Conservation (phyloP, 1,140 invertebrate genomes). For the Rhyacophila brunnea region DNA sequence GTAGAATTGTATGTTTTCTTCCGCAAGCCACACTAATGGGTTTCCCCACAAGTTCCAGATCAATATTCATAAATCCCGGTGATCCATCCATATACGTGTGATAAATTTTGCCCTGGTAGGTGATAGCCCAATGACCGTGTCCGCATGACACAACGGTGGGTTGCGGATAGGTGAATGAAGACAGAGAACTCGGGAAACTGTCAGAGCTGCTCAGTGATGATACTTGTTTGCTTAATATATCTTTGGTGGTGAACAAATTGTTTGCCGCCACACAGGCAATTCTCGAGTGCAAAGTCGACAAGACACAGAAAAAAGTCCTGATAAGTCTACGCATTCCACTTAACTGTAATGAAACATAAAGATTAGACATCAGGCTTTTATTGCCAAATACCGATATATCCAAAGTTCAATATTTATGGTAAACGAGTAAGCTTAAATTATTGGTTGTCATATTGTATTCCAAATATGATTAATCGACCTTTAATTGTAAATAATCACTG, state of each 20-base stretch:
- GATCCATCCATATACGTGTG: constrained; percentile 12
- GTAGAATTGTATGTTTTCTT: constrained; percentile 26
- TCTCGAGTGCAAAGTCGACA: constrained; percentile 28
- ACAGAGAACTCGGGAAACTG: background rate
- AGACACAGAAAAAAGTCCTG: constrained; percentile 28
- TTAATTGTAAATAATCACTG: no score
- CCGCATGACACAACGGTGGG: constrained; percentile 19
- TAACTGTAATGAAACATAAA: constrained; percentile 21
- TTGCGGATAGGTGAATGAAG: background rate
- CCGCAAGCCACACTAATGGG: constrained; percentile 26
- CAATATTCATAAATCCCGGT: constrained; percentile 18
- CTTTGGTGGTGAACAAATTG: background rate
- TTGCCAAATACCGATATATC: no score
- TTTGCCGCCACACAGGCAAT: constrained; percentile 9
- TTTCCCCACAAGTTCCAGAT: constrained; percentile 27
- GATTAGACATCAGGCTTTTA: no score
- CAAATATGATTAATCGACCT: no score
- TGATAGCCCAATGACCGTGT: constrained; percentile 25
- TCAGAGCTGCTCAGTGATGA: background rate
- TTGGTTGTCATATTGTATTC: no score
- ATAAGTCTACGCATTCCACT: constrained; percentile 32
- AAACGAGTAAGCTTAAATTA: no score
- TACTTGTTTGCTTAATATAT: no score
- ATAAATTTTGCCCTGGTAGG: constrained; percentile 15
- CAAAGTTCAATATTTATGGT: no score